Evolutionary conservation across 2,113 vertebrate species (phyloP).

Genomic region (Cheilinus undulatus): DNA sequence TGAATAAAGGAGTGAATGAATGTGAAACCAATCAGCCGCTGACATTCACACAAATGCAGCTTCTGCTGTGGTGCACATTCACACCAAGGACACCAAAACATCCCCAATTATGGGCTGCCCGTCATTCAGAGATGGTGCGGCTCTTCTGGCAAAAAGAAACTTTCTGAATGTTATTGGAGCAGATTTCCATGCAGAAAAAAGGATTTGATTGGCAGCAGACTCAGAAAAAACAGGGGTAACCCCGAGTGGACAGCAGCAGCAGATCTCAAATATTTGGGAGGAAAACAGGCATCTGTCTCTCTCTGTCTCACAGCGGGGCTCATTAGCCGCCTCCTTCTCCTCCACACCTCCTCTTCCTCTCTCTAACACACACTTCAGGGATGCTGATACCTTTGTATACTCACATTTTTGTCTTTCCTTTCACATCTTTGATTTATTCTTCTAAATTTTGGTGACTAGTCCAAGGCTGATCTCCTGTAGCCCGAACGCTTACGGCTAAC

Average conservation of each 20-base stretch:
- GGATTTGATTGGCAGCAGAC: constrained; percentile 20
- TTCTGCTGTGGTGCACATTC: too few species aligned
- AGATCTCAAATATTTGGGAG: constrained; percentile 33
- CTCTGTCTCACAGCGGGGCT: constrained; percentile 49
- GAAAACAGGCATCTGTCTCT: constrained; percentile 36
- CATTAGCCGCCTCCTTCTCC: constrained; percentile 32
- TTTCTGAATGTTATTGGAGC: constrained; percentile 7
- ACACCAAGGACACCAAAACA: too few species aligned
- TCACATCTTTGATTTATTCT: background rate
- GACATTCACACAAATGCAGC: too few species aligned
- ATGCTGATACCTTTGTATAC: background rate
- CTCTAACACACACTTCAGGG: background rate
- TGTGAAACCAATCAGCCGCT: too few species aligned
- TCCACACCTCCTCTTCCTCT: background rate
- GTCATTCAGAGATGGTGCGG: background rate
- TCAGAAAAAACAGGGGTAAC: constrained; percentile 8
- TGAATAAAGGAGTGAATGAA: too few species aligned
- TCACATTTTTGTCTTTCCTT: background rate
- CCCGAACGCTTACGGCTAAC: too few species aligned
- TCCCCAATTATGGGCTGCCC: background rate
- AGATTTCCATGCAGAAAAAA: constrained; percentile 8
- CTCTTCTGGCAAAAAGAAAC: background rate
- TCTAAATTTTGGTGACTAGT: background rate
- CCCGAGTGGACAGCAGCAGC: constrained; percentile 36
- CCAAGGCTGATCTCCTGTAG: too few species aligned